Evolutionary conservation across 2,888 invertebrate genomes (phyloP), one percentile per base, ranked within the genome.

Genomic region (Rotaria magnacalcarata): DNA sequence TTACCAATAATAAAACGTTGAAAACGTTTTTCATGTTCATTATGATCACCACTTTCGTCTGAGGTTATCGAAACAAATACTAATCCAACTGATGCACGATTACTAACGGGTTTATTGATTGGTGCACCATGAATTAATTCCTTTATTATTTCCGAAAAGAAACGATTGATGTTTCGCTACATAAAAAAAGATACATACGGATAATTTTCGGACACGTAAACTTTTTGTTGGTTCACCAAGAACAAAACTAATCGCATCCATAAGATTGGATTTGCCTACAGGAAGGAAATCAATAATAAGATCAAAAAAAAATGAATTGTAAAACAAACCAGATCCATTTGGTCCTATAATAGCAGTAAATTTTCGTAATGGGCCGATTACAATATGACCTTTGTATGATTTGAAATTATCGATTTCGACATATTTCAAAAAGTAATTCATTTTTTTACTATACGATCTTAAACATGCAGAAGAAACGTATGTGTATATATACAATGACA

Each of bases 191-290:
- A 27, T 27, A 75, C 80, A 90, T 89, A 93, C 98, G 90, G 95
- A 95, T 14, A 99, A 93, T 85, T 96, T 93, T 90, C 96, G 96
- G 0, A 99, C 99, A 89, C 99, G 94, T 74, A 99, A 93, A 90
- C 96, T 94, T 10, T 95, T 94, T 0, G 98, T 97, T 91, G 95
- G 96, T 91, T 99, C 99, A 5, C 99, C 99, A 94, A 99, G 95
- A 87, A 99, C 99, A 93, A 99, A 99, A 93, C 97, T 97, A 88
- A 99, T 97, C 86, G 99, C 99, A 90, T 99, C 99, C 99, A 99
- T 99, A 91, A 99, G 96, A 92, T 99, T 99, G 0, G 98, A 98
- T 92, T 99, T 99, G 7, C 98, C 98, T 96, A 89, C 43, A 87
- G 43, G 41, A 50, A 50, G 16, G 21, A 84, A 86, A 84, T 58